phyloP scores from a whole-genome alignment of 2,888 invertebrate genomes.

The Apomyelois bistriatella region DNA sequence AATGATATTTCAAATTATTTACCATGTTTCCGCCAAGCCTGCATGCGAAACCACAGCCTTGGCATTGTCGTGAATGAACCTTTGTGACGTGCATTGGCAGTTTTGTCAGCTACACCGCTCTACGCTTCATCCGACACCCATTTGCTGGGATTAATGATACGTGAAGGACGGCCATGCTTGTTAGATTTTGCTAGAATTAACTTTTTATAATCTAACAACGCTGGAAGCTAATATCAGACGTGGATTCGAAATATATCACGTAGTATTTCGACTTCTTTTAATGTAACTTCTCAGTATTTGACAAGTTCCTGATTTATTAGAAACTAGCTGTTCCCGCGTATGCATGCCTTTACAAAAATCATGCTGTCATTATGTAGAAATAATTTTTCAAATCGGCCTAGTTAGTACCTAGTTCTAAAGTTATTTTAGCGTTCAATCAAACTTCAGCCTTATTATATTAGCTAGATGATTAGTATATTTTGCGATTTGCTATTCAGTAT shows the following conservation, averaged over 20 bases:
- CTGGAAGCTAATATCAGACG: background rate
- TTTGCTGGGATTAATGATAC: constrained; percentile 33
- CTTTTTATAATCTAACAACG: background rate
- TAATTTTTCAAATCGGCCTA: too few relatives aligned
- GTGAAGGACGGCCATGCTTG: constrained; percentile 43
- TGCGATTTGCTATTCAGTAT: too few relatives aligned
- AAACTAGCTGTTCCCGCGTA: too few relatives aligned
- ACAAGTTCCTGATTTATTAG: too few relatives aligned
- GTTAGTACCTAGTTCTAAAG: too few relatives aligned
- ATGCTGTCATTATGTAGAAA: too few relatives aligned
- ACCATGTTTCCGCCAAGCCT: constrained; percentile 4
- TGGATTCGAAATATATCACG: background rate
- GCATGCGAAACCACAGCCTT: constrained; percentile 22
- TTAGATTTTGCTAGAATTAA: constrained; percentile 12
- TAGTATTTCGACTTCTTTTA: background rate
- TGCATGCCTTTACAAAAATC: too few relatives aligned
- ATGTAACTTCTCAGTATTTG: too few relatives aligned
- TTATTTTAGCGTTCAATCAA: too few relatives aligned
- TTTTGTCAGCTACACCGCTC: constrained; percentile 31
- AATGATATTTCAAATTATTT: background rate
- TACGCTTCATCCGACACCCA: constrained; percentile 39
- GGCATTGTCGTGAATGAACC: constrained; percentile 32
- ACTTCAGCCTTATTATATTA: too few relatives aligned
- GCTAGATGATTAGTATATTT: too few relatives aligned
- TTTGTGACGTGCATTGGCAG: constrained; percentile 30